These are phyloP conservation scores for Microcebus lehilahytsara DNA, from an alignment of 2,113 vertebrate species.

Conservation along the genomic window DNA sequence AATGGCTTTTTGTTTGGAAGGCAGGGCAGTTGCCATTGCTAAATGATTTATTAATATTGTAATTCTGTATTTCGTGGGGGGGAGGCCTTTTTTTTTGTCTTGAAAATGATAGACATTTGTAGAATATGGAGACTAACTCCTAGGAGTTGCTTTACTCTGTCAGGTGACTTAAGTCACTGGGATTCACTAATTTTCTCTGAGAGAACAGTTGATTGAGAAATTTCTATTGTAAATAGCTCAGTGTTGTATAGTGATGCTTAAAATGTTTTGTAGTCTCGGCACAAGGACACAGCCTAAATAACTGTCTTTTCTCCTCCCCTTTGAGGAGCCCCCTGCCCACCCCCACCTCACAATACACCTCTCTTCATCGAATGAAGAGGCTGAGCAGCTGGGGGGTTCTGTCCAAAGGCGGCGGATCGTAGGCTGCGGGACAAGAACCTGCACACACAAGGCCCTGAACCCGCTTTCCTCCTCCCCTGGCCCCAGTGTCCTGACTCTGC, in stretches of 20 bases:
- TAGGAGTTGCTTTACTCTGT: constrained; percentile 99
- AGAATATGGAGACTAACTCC: constrained; percentile 99
- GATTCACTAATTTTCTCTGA: constrained; percentile 99
- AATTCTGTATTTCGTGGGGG: constrained; percentile 84
- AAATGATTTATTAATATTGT: constrained; percentile 86
- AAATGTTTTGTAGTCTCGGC: constrained; percentile 86
- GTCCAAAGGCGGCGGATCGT: background rate
- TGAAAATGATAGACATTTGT: constrained; percentile 98
- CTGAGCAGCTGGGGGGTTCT: constrained; percentile 44
- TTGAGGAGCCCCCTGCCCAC: background rate
- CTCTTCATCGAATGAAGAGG: background rate
- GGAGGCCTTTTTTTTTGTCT: constrained; percentile 86
- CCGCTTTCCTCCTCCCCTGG: background rate
- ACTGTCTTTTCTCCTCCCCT: constrained; percentile 56
- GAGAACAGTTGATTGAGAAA: constrained; percentile 98
- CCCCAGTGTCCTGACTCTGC: constrained; percentile 68
- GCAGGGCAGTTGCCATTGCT: constrained; percentile 85
- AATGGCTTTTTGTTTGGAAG: constrained; percentile 85
- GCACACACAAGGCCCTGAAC: background rate
- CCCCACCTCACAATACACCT: background rate
- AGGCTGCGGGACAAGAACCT: background rate
- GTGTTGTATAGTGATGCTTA: constrained; percentile 95
- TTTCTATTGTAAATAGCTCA: constrained; percentile 96
- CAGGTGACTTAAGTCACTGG: constrained; percentile 98
- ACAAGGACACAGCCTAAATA: constrained; percentile 81